Base-by-base conservation (phyloP, 2,113 vertebrate genomes). In the Pyxicephalus adspersus region DNA sequence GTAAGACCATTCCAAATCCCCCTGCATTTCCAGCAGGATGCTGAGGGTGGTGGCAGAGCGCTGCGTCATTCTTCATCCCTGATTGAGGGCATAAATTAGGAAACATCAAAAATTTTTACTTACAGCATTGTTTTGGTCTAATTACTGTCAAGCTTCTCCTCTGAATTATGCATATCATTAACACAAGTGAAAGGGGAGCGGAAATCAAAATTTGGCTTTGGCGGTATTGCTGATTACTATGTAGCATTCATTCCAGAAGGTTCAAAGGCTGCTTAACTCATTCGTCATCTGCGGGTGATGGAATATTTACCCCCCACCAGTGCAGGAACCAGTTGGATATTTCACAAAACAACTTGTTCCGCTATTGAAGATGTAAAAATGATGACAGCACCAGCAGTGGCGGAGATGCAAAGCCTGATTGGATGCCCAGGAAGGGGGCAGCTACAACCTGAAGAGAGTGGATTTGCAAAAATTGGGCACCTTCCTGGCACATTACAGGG, bases 131-230 rank as follows among this genome's bases (percentile, higher is more conserved):
- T 77, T 67, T 26, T 67, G n/a, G 28, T 67, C 51, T 78, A 78
- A 78, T 78, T 66, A 67, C 50, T 6, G n/a, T 38, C 28, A 55
- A 58, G 64, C 28, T 54, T 19, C 13, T 65, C 18, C 1, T 23
- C 38, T 54, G 45, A 67, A 67, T 78, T 58, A 67, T 52, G 45
- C 61, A 65, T 77, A 29, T 65, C 75, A 77, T 77, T 77, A 77
- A 13, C 2, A 5, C 8, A 2, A 72, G 19, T 22, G 52, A 57
- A 31, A 73, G 70, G 54, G 55, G 28, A 57, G 51, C 28, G 68
- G 3, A 73, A 57, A 73, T 73, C 51, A 29, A 52, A 29, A n/a
- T 29, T n/a, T 55, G 68, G 26, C 67, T 71, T 51, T 71, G 1
- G 28, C 25, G 19, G 15, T 58, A 28, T 55, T 52, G 15, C 26